Percentiles rank a stretch among this genome's conserved stretches.
phyloP scores from a whole-genome alignment of 2,113 vertebrate species.

The Regulus satrapa region DNA sequence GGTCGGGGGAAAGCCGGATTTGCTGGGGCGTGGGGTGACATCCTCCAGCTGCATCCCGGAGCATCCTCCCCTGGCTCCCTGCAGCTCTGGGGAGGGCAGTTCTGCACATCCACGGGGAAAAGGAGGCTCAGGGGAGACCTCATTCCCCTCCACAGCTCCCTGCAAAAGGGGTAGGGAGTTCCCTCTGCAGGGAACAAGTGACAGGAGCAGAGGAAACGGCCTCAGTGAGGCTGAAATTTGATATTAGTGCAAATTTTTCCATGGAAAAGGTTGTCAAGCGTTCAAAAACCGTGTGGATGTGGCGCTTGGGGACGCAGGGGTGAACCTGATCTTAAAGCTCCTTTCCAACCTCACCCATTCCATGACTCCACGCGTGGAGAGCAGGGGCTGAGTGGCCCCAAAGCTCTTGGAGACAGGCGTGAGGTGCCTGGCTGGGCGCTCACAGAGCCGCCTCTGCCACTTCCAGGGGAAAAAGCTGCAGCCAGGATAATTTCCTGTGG shows the following conservation, averaged over 20 bases:
- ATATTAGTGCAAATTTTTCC: neutral
- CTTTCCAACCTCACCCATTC: fast-evolving
- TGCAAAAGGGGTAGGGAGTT: neutral
- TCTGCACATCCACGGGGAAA: neutral
- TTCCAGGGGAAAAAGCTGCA: fast-evolving
- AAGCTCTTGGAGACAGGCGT: fast-evolving
- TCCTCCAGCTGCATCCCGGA: neutral
- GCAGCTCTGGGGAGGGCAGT: neutral
- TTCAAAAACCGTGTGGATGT: fast-evolving
- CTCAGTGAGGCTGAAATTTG: neutral
- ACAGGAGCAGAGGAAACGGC: neutral
- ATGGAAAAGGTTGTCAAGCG: neutral
- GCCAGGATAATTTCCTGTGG: neutral
- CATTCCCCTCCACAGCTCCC: neutral
- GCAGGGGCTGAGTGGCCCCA: neutral
- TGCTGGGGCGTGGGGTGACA: neutral
- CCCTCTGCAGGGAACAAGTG: neutral
- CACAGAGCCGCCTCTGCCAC: neutral
- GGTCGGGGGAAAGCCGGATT: neutral
- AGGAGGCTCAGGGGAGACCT: neutral
- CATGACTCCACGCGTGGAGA: neutral
- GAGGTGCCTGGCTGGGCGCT: fast-evolving
- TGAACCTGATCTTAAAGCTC: neutral
- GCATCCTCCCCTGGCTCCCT: neutral
- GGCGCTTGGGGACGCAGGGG: neutral